A percentile compares a stretch with the other conserved stretches of the same genome.
Conservation (phyloP, 2,797 vertebrate genomes). For the Myotis myotis region DNA sequence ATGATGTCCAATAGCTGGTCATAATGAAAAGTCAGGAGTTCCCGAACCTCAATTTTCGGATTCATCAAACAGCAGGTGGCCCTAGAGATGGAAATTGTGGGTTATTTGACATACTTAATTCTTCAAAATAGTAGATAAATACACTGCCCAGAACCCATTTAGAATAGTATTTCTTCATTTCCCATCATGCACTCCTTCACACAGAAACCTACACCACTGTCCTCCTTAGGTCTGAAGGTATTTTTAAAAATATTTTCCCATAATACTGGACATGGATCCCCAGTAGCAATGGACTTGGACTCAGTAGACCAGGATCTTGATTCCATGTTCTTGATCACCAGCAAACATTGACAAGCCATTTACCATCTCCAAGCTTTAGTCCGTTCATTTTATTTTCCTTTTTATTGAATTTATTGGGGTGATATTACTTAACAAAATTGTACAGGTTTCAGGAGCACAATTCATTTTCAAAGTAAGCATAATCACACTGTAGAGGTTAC, state of each 20-base stretch:
- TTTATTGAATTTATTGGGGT: not conserved
- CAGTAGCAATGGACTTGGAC: not conserved
- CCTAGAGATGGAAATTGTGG: not conserved
- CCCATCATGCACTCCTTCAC: not conserved
- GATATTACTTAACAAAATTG: not conserved
- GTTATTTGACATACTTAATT: conserved; percentile 53
- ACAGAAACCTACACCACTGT: not conserved
- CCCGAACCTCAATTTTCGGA: not conserved
- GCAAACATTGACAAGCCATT: not conserved
- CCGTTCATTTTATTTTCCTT: not conserved
- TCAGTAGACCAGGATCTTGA: not conserved
- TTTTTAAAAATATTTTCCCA: not conserved
- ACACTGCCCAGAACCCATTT: not conserved
- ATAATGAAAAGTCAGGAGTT: conserved; percentile 44
- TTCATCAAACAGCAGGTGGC: conserved; percentile 59
- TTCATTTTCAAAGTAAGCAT: not conserved
- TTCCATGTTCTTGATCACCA: not conserved
- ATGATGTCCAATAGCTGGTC: not conserved
- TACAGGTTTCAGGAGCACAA: not conserved
- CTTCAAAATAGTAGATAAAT: conserved; percentile 30
- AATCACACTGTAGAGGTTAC: not conserved
- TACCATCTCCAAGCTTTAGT: not conserved
- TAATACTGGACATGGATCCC: not conserved
- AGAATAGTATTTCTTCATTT: conserved; percentile 12
- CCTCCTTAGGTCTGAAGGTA: not conserved